Conservation (phyloP, 1,140 invertebrate species). For the Amyelois transitella region DNA sequence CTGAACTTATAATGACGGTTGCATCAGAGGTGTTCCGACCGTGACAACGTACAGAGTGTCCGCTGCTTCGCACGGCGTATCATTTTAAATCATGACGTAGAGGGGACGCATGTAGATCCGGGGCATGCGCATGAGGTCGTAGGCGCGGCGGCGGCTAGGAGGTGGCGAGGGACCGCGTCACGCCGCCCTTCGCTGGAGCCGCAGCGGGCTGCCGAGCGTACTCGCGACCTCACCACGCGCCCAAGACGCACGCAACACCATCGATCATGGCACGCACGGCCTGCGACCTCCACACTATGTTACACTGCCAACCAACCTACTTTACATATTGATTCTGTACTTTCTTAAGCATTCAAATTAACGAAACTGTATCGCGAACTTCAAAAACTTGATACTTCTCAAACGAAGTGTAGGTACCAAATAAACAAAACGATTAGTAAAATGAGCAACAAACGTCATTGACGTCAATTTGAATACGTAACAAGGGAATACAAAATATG, state of each 20-base stretch:
- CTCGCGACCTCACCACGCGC: conserved; percentile 37
- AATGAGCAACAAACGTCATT: too few relatives aligned
- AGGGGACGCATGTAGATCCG: conserved; percentile 32
- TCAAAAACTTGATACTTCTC: too few relatives aligned
- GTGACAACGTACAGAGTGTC: conserved; percentile 28
- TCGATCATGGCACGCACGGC: conserved; percentile 59
- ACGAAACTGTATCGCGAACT: background rate
- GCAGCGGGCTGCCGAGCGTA: conserved; percentile 24
- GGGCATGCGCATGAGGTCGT: conserved; percentile 52
- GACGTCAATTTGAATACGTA: too few relatives aligned
- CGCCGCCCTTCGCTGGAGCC: conserved; percentile 27
- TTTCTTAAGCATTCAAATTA: conserved; percentile 8
- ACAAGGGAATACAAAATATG: too few relatives aligned
- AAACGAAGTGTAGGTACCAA: too few relatives aligned
- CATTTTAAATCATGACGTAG: conserved; percentile 53
- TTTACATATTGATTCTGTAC: conserved; percentile 39
- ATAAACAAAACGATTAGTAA: too few relatives aligned
- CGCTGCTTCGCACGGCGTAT: conserved; percentile 34
- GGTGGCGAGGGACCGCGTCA: conserved; percentile 42
- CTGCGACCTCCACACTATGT: conserved; percentile 36
- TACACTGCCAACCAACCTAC: conserved; percentile 32
- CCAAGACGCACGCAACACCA: conserved; percentile 56
- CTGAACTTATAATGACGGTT: conserved; percentile 17
- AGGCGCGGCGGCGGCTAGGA: conserved; percentile 50
- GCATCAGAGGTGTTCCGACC: conserved; percentile 25